Conservation (phyloP, 2,113 vertebrate species). For the Labeo catla region DNA sequence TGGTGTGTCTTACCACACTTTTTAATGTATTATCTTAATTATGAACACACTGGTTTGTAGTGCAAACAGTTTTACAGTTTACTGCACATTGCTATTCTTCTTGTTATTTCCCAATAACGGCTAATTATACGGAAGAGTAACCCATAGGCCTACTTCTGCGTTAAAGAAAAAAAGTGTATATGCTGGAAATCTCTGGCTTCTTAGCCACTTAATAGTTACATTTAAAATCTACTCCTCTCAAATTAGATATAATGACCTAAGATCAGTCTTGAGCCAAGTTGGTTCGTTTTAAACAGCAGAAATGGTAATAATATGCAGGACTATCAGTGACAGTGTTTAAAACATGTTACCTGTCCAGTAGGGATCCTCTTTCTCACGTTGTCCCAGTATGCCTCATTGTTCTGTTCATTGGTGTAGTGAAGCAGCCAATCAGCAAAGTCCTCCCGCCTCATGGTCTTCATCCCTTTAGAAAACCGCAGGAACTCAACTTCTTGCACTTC, state of each 20-base stretch:
- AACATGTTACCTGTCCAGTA: conserved; percentile 83
- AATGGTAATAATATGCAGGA: neutral
- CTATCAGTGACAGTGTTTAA: neutral
- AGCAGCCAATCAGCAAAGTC: conserved; percentile 97
- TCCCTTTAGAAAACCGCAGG: conserved; percentile 92
- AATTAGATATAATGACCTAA: neutral
- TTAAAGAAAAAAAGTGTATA: neutral
- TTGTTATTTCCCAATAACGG: too few relatives aligned
- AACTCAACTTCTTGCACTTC: conserved; percentile 99
- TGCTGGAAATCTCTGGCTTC: neutral
- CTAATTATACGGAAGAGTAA: too few relatives aligned
- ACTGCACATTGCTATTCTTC: too few relatives aligned
- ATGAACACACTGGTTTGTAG: too few relatives aligned
- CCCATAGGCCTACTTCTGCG: too few relatives aligned
- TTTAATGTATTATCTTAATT: too few relatives aligned
- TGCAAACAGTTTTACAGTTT: too few relatives aligned
- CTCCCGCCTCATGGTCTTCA: conserved; percentile 93
- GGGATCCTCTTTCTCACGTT: conserved; percentile 90
- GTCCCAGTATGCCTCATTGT: conserved; percentile 93
- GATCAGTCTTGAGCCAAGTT: neutral
- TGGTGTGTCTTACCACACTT: too few relatives aligned
- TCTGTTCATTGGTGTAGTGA: conserved; percentile 93
- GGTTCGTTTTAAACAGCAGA: neutral
- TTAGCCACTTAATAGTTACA: neutral
- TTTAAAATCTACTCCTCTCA: neutral